Conservation (phyloP, 2,797 vertebrate genomes). For the Pseudochromis fuscus region DNA sequence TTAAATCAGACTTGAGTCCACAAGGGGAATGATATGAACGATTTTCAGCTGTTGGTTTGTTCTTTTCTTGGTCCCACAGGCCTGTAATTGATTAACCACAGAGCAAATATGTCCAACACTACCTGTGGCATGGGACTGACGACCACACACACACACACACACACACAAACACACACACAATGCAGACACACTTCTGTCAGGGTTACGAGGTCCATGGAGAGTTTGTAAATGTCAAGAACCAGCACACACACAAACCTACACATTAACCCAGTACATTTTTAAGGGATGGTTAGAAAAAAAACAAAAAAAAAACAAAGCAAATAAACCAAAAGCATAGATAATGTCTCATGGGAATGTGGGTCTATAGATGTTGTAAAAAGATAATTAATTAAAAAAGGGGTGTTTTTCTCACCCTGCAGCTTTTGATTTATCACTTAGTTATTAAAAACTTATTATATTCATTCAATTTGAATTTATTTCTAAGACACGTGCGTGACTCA, state of each 20-base stretch:
- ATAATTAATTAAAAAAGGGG: background rate
- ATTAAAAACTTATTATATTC: background rate
- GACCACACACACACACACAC: conserved; percentile 34
- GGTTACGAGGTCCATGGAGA: conserved; percentile 72
- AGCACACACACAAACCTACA: conserved; percentile 32
- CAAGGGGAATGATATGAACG: conserved; percentile 33
- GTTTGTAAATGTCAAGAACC: conserved; percentile 54
- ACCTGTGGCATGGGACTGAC: conserved; percentile 74
- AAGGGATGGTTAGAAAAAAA: background rate
- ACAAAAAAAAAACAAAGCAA: too few relatives aligned
- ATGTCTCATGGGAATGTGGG: background rate
- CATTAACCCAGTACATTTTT: conserved; percentile 24
- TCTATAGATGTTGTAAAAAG: background rate
- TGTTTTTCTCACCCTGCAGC: background rate
- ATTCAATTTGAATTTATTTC: background rate
- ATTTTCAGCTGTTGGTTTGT: conserved; percentile 61
- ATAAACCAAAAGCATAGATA: background rate
- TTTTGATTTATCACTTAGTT: background rate
- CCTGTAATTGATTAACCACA: conserved; percentile 84
- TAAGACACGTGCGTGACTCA: background rate
- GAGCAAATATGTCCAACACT: conserved; percentile 79
- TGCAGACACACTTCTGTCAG: conserved; percentile 48
- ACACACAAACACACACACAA: conserved; percentile 30
- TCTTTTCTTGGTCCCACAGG: conserved; percentile 59
- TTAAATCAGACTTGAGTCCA: conserved; percentile 37